Evolutionary conservation across 1,140 invertebrate species (phyloP), one percentile per base, ranked within the genome.

Genomic region (Pseudoatta argentina): DNA sequence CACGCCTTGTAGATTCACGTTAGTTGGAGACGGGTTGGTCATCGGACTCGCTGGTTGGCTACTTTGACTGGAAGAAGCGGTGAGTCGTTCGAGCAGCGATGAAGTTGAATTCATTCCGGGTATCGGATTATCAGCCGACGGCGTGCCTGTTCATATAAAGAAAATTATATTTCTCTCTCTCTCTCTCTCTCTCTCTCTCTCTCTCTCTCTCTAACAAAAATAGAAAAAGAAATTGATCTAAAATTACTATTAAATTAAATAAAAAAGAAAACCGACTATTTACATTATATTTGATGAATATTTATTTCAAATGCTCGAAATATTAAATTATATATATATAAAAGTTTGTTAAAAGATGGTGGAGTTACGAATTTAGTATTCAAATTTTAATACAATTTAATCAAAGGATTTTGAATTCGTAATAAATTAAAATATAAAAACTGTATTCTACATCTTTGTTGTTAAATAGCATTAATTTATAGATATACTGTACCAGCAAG

Each of bases 1-100:
- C 72, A 98, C 96, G 88, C 97, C 97, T 94, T 97, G 97, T 59
- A 97, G 95, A 92, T 96, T 96, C 34, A 96, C 94, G 18, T 96
- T 97, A 10, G 95, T 92, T 51, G 96, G 96, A 77, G 96, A 96
- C 34, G 96, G 96, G 94, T 96, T 96, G 85, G 96, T 96, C 94
- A 97, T 95, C 48, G 96, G 96, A 89, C 94, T 95, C 30, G 92
- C 87, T 64, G 94, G 93, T 88, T 95, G 94, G 87, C 92, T 95
- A 30, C 89, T 92, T 61, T 94, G 94, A 91, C 92, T 95, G 16
- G 95, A 95, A 64, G 96, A 95, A 64, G 95, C 95, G 34, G 95
- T 96, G 48, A 96, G 92, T 87, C 96, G 95, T 90, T 96, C 96
- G 30, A 96, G 92, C 3, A 96, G 89, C 2, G 96, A 94, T 10